phyloP scores from a whole-genome alignment of 1,140 invertebrate species.

The Brachionus asplanchnoidis region DNA sequence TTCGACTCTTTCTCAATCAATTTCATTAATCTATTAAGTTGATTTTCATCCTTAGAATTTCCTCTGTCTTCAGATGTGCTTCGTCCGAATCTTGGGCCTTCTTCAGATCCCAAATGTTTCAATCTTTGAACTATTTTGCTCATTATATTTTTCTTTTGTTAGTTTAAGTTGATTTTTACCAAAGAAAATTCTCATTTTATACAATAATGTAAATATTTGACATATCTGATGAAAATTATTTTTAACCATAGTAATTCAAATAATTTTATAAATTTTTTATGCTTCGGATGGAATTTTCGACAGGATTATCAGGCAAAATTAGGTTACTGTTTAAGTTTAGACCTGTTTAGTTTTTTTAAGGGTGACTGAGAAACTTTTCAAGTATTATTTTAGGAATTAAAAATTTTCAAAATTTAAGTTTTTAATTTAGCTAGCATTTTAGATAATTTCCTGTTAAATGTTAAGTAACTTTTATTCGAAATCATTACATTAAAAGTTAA shows the following conservation, averaged over 20 bases:
- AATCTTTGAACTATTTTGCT: background rate
- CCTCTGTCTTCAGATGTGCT: background rate
- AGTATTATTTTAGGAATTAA: too few relatives aligned
- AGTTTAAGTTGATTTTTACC: background rate
- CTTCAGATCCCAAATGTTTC: background rate
- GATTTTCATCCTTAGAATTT: background rate
- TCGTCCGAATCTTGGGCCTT: background rate
- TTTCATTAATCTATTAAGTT: background rate
- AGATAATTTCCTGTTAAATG: too few relatives aligned
- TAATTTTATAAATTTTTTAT: background rate
- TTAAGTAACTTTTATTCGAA: too few relatives aligned
- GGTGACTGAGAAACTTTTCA: too few relatives aligned
- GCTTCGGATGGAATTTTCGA: background rate
- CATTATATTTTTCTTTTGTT: slow-evolving; percentile 1
- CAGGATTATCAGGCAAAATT: background rate
- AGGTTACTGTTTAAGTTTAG: background rate
- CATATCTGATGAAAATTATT: background rate
- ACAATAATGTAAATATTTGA: background rate
- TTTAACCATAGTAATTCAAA: background rate
- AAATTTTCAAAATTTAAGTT: background rate
- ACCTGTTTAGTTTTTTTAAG: background rate
- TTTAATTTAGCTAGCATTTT: background rate
- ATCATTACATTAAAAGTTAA: too few relatives aligned
- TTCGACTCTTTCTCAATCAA: slow-evolving; percentile 22
- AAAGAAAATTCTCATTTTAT: background rate